Evolutionary conservation across 2,113 vertebrate species (phyloP).

Genomic region (Dissostichus mawsoni): DNA sequence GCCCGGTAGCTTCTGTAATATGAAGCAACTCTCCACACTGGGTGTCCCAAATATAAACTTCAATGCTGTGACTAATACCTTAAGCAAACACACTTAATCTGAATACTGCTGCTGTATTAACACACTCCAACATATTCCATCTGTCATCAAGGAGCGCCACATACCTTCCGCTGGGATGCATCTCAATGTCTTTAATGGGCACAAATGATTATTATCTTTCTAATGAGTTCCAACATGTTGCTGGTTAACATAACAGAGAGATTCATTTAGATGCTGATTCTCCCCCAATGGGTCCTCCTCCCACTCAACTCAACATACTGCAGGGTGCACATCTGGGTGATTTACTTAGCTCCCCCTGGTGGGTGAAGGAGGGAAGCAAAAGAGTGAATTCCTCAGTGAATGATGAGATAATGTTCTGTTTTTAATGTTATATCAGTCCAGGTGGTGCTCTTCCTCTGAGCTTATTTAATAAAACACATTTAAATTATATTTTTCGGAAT

Average conservation of each 20-base stretch:
- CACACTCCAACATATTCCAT: conserved; percentile 47
- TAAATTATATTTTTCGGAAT: background rate
- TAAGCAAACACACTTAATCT: conserved; percentile 53
- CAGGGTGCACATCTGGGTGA: conserved; percentile 54
- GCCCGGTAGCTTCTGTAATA: too few relatives aligned
- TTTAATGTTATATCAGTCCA: background rate
- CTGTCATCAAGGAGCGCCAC: conserved; percentile 6
- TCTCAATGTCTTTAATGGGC: conserved; percentile 56
- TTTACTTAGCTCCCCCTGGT: conserved; percentile 79
- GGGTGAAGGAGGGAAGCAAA: conserved; percentile 44
- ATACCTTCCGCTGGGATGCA: conserved; percentile 24
- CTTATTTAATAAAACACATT: background rate
- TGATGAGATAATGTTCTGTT: too few relatives aligned
- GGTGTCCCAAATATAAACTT: conserved; percentile 26
- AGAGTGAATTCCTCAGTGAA: background rate
- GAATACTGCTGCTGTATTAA: conserved; percentile 26
- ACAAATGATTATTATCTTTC: conserved; percentile 78
- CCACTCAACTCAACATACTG: conserved; percentile 28
- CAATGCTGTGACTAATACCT: conserved; percentile 27
- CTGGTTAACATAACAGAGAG: conserved; percentile 76
- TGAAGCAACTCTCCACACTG: too few relatives aligned
- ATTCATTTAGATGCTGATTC: conserved; percentile 75
- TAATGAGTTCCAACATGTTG: conserved; percentile 77
- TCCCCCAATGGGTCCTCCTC: conserved; percentile 26
- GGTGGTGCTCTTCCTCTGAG: background rate